Percentiles rank a stretch among this genome's conserved stretches.
Conservation (phyloP, 2,797 vertebrate genomes). For the Epinephelus awoara region DNA sequence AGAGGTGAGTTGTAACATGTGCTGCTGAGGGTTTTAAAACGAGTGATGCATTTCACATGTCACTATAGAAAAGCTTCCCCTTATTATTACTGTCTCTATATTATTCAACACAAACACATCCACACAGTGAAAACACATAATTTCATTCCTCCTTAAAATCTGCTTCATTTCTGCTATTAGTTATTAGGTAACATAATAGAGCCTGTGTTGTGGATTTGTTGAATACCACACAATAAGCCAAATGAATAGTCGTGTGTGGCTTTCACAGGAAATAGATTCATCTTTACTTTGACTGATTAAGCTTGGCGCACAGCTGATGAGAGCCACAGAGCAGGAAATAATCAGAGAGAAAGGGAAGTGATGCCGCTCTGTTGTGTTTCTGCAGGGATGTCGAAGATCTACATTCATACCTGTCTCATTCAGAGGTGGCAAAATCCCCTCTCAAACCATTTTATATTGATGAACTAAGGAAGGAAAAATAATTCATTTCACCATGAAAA, state of each 20-base stretch:
- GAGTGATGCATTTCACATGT: slow-evolving; percentile 44
- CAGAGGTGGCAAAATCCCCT: slow-evolving; percentile 59
- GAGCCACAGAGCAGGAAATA: slow-evolving; percentile 57
- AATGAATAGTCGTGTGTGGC: slow-evolving; percentile 36
- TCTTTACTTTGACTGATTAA: slow-evolving; percentile 68
- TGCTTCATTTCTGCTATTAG: slow-evolving; percentile 47
- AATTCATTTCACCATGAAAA: slow-evolving; percentile 68
- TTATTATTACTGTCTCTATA: slow-evolving; percentile 57
- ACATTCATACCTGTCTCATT: slow-evolving; percentile 49
- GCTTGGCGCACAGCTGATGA: slow-evolving; percentile 31
- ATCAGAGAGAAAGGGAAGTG: slow-evolving; percentile 40
- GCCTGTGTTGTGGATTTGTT: slow-evolving; percentile 32
- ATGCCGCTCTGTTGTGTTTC: slow-evolving; percentile 18
- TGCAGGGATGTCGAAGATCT: slow-evolving; percentile 43
- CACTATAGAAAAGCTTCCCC: slow-evolving; percentile 25
- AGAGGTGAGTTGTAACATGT: background rate
- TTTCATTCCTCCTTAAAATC: slow-evolving; percentile 47
- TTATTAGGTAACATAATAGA: slow-evolving; percentile 46
- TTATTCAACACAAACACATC: slow-evolving; percentile 57
- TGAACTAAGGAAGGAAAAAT: slow-evolving; percentile 56
- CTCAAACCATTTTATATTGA: slow-evolving; percentile 64
- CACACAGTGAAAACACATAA: slow-evolving; percentile 50
- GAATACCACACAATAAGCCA: slow-evolving; percentile 37
- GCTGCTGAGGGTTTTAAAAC: slow-evolving; percentile 38
- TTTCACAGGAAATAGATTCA: slow-evolving; percentile 51